Conservation (phyloP, 2,888 invertebrate species). For the Spodoptera picta region DNA sequence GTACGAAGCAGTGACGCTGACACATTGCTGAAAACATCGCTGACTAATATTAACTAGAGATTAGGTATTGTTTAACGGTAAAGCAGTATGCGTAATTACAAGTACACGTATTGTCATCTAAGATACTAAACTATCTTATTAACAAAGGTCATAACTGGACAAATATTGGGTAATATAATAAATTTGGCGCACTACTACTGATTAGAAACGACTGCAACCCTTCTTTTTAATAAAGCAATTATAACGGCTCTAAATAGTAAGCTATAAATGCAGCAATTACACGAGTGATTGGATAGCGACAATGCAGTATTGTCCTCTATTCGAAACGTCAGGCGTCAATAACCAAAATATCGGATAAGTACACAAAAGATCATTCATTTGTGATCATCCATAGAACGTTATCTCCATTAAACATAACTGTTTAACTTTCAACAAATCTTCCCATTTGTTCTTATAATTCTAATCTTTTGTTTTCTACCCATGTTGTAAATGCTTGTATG, state of each 20-base stretch:
- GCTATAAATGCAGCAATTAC: conserved; percentile 56
- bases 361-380: conserved; percentile 40
- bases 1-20: conserved; percentile 59
- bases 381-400: conserved; percentile 15
- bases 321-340: conserved; percentile 56
- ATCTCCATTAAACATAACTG: conserved; percentile 32
- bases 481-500: conserved; percentile 24
- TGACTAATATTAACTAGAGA: conserved; percentile 63
- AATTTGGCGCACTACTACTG: too few species aligned
- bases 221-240: conserved; percentile 26
- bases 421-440: conserved; percentile 30
- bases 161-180: too few species aligned
- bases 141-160: too few species aligned
- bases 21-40: conserved; percentile 54
- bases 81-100: conserved; percentile 28
- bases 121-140: background rate
- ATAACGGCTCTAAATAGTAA: conserved; percentile 19
- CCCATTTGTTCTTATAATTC: conserved; percentile 38
- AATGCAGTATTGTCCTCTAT: conserved; percentile 65
- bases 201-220: conserved; percentile 3
- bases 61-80: conserved; percentile 39
- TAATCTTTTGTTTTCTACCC: conserved; percentile 37
- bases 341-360: conserved; percentile 44
- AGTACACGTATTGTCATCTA: conserved; percentile 3
- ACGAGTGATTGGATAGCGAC: conserved; percentile 74